Evolutionary conservation across 2,797 vertebrate species (phyloP), one percentile per base, ranked within the genome.

Genomic region (Enoplosus armatus): DNA sequence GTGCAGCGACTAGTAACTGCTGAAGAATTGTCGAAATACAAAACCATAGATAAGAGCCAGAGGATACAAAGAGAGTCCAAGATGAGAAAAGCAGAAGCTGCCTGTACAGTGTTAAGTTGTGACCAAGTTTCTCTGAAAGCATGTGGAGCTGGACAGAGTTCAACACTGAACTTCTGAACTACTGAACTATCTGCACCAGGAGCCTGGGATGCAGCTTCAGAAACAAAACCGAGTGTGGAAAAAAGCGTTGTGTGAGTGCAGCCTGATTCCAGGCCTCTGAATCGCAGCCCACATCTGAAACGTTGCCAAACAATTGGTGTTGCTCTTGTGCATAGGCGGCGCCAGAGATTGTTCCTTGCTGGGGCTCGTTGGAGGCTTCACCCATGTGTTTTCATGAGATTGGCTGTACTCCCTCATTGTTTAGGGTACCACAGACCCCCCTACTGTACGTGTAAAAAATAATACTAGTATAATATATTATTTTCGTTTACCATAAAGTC

Each of bases 161-260:
- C 55, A 51, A 29, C 33, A 2, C 9, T 39, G 4, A 54, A 14
- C 8, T 61, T 10, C 18, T n/a, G n/a, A n/a, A n/a, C n/a, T n/a
- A n/a, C n/a, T n/a, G n/a, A n/a, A n/a, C n/a, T 14, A 20, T 61
- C 24, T 72, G 58, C 27, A 43, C 50, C 59, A 54, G 50, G 26
- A 54, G 15, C 14, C 48, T 43, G 59, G 27, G 41, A 29, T 29
- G 31, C 41, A 58, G 14, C 53, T 58, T 58, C n/a, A 50, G 16
- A 48, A 27, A 22, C 37, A 22, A 33, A 69, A 58, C 12, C 8
- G 15, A 9, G 33, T 15, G 1, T 39, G 35, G 11, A 22, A 65
- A 48, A 24, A 50, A 12, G 48, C 5, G n/a, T 6, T 51, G 63
- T 43, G 37, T 7, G 37, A 43, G 43, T 55, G 39, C 54, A 18